phyloP scores from a whole-genome alignment of 2,113 vertebrate species.

The Coptodon bakossiorum region DNA sequence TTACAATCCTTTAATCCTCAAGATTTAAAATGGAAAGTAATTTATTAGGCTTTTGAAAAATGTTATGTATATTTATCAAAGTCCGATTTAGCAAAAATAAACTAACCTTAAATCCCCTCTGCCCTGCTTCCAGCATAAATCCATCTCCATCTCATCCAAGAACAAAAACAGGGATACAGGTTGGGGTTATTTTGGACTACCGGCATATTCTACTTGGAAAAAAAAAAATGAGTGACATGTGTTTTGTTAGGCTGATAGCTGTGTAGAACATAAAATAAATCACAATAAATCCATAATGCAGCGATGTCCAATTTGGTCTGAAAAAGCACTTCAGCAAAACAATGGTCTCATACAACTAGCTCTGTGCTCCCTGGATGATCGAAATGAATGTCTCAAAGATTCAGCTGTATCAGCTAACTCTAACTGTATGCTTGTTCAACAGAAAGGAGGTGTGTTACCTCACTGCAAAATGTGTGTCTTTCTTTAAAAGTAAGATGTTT shows the following conservation, averaged over 20 bases:
- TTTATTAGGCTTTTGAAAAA: background rate
- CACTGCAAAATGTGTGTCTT: background rate
- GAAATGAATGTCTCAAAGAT: background rate
- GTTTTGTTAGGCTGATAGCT: background rate
- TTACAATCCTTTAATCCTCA: background rate
- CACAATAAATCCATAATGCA: background rate
- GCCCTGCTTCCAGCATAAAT: background rate
- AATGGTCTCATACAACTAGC: background rate
- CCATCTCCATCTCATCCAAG: conserved; percentile 16
- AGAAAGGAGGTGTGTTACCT: background rate
- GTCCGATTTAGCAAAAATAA: background rate
- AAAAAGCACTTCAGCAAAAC: background rate
- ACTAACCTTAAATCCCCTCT: background rate
- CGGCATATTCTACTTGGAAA: background rate
- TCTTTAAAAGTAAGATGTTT: background rate
- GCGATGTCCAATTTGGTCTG: background rate
- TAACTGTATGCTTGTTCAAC: background rate
- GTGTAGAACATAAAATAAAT: conserved; percentile 7
- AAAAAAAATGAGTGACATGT: background rate
- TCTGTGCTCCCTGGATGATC: background rate
- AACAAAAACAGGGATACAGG: background rate
- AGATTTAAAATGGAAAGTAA: background rate
- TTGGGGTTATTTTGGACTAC: background rate
- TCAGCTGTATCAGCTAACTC: background rate
- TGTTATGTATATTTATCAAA: background rate